Conservation (phyloP, 2,113 vertebrate genomes). For the Serranochromis macrocephalus region DNA sequence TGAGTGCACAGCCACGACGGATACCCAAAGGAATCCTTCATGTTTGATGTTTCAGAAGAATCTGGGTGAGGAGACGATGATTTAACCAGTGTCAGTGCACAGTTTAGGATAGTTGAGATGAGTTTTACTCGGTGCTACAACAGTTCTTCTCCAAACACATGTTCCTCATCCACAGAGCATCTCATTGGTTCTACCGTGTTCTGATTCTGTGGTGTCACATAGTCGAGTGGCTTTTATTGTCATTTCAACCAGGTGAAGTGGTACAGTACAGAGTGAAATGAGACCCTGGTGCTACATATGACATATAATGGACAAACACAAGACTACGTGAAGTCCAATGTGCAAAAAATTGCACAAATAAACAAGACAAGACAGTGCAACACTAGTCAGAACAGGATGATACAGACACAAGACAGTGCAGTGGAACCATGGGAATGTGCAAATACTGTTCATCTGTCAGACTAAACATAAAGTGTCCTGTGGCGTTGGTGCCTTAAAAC, state of each 20-base stretch:
- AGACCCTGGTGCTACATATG: neutral
- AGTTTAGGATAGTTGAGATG: neutral
- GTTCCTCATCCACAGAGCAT: neutral
- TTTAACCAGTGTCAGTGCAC: neutral
- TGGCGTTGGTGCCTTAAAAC: neutral
- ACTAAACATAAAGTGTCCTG: neutral
- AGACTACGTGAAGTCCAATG: neutral
- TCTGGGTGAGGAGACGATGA: neutral
- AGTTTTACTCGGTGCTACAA: neutral
- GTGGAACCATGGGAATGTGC: neutral
- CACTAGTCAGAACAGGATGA: neutral
- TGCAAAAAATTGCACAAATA: neutral
- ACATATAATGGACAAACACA: neutral
- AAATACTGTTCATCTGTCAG: neutral
- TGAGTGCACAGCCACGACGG: fast-evolving
- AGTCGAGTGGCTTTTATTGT: neutral
- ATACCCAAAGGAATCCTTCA: neutral
- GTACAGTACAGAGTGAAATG: neutral
- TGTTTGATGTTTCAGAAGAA: neutral
- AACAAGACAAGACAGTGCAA: neutral
- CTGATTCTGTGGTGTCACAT: fast-evolving
- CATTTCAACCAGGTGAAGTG: fast-evolving
- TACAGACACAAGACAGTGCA: fast-evolving
- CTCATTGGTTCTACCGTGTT: fast-evolving
- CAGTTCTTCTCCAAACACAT: neutral